phyloP scores from a whole-genome alignment of 2,113 vertebrate genomes.

The Salvelinus fontinalis region DNA sequence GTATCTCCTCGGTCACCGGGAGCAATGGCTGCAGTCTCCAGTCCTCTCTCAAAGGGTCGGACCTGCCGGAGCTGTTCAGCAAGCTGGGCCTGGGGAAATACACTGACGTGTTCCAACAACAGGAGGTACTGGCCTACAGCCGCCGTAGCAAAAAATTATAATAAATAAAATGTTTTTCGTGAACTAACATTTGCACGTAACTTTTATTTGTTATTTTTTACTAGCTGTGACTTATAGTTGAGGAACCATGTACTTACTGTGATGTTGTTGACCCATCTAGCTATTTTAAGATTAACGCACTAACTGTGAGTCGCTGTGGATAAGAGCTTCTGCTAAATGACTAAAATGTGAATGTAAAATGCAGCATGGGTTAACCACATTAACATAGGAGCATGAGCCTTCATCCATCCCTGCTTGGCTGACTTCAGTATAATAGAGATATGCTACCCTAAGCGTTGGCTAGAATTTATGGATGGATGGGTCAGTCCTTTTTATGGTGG shows the following conservation, averaged over 20 bases:
- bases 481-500: too few relatives aligned
- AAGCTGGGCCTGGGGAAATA: constrained; percentile 97
- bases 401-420: background rate
- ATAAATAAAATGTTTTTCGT: too few relatives aligned
- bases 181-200: too few relatives aligned
- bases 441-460: background rate
- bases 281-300: too few relatives aligned
- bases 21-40: constrained; percentile 92
- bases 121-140: constrained; percentile 83
- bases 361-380: background rate
- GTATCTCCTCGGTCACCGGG: constrained; percentile 90
- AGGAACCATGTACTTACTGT: too few relatives aligned
- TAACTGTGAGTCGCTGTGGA: too few relatives aligned
- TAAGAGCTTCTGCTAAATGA: too few relatives aligned
- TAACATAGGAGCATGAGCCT: background rate
- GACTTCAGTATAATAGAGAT: background rate
- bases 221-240: too few relatives aligned
- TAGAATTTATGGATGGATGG: background rate
- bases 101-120: constrained; percentile 96
- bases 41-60: constrained; percentile 91
- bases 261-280: too few relatives aligned
- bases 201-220: too few relatives aligned
- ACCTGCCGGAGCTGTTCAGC: constrained; percentile 97
- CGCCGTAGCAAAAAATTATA: background rate
- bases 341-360: too few relatives aligned